Evolutionary conservation across 37 sponge, comb jelly and placozoan genomes (phyloP), one percentile per base, ranked within the genome.

Genomic region (Aphrocallistes beatrix): DNA sequence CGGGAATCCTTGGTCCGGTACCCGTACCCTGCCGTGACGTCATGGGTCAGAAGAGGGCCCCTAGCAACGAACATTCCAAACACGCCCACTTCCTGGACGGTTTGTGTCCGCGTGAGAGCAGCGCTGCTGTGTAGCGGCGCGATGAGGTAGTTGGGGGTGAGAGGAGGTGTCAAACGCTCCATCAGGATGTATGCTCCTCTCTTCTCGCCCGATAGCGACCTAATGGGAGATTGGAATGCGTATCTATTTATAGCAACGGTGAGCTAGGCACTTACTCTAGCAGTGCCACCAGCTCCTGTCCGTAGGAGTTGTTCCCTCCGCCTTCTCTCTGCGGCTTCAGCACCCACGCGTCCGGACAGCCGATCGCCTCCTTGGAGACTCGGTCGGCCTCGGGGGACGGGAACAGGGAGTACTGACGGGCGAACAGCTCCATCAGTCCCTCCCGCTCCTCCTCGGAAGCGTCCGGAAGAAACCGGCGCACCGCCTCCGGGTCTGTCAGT

Each of bases 271-370:
- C 75, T 60, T 13, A 38, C 51, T 32, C 32, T 17, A 87, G 83
- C 83, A 9, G 81, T 38, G 81, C 83, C 51, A 37, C 82, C 87
- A 87, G 42, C 17, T 81, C 87, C 51, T 82, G 50, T 36, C 82
- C 87, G 83, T 50, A 87, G 83, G 47, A 37, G 50, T 87, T 87
- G 51, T 87, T 87, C 17, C 83, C 87, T 0, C 87, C 87, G 32
- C 87, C 87, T n/a, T 87, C 87, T 87, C 87, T 37, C 51, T 87
- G 87, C 1, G 87, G 87, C 83, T 87, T 87, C 38, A 87, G 36
- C 38, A 87, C 87, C 37, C 82, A 87, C 51, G 21, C 21, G 23
- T 37, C 87, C 83, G 83, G 83, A 50, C 39, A 28, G 51, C 50
- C 42, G 82, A 87, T 82, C 34, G 50, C 87, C 32, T 19, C 17